These are phyloP conservation scores for Lophotriccus pileatus DNA, from an alignment of 2,797 vertebrate genomes.

Conservation along the genomic window DNA sequence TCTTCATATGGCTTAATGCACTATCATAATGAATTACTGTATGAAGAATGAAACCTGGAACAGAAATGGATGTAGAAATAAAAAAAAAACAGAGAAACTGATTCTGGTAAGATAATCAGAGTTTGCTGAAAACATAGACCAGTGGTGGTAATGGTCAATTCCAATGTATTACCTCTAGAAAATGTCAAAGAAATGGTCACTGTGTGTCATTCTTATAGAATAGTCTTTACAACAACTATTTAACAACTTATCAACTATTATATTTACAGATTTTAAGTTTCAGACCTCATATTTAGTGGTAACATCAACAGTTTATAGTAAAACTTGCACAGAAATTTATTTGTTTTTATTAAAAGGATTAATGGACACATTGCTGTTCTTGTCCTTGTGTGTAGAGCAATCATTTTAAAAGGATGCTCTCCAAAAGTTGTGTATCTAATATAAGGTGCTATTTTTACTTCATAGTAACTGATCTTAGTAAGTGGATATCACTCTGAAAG, in stretches of 20 bases:
- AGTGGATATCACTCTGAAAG: background rate
- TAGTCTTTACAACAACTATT: background rate
- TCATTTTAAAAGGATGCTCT: background rate
- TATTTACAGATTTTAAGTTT: background rate
- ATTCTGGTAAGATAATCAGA: background rate
- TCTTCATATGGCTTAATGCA: background rate
- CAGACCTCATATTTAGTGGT: background rate
- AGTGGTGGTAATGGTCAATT: background rate
- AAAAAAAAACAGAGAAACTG: background rate
- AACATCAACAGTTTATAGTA: background rate
- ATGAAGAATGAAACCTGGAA: background rate
- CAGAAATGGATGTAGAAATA: background rate
- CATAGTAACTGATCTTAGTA: background rate
- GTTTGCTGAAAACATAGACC: background rate
- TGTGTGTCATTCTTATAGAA: background rate
- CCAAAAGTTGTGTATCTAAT: background rate
- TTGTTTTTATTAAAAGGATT: background rate
- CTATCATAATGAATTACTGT: background rate
- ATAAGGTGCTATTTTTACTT: background rate
- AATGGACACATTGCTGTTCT: background rate
- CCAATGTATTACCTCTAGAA: background rate
- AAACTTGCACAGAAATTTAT: background rate
- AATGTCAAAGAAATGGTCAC: background rate
- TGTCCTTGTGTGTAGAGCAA: background rate
- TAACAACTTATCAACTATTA: background rate